A percentile compares a stretch with the other conserved stretches of the same genome.
These are phyloP conservation scores for Amphiduros pacificus DNA, from an alignment of 2,888 invertebrate genomes.

Conservation along the genomic window DNA sequence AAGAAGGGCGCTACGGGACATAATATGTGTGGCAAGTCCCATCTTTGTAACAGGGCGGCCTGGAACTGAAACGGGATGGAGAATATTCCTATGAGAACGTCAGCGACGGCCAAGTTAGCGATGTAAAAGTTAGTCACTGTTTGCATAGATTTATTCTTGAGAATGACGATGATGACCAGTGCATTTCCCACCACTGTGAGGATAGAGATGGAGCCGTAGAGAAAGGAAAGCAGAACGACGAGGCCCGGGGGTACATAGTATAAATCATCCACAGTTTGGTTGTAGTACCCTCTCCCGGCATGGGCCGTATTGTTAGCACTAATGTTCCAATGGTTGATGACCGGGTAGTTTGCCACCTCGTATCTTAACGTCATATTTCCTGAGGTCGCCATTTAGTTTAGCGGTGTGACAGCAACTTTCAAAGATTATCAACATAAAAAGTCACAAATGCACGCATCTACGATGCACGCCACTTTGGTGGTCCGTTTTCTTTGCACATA, in stretches of 20 bases:
- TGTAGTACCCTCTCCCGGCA: too few relatives aligned
- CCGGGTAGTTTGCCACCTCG: too few relatives aligned
- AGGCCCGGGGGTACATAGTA: slow-evolving; percentile 77
- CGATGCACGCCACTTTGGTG: too few relatives aligned
- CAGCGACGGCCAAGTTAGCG: slow-evolving; percentile 81
- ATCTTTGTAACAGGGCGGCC: slow-evolving; percentile 80
- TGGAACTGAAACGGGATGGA: slow-evolving; percentile 88
- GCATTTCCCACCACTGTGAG: slow-evolving; percentile 81
- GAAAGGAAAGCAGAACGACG: slow-evolving; percentile 73
- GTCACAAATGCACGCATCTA: too few relatives aligned
- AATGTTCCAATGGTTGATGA: too few relatives aligned
- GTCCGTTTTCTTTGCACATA: too few relatives aligned
- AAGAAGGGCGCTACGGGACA: slow-evolving; percentile 87
- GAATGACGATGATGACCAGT: slow-evolving; percentile 83
- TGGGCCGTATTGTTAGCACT: too few relatives aligned
- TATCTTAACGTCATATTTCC: too few relatives aligned
- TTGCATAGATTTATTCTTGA: slow-evolving; percentile 75
- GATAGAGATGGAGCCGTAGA: slow-evolving; percentile 81
- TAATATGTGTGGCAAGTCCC: slow-evolving; percentile 84
- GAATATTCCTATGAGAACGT: slow-evolving; percentile 83
- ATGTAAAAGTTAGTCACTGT: slow-evolving; percentile 84
- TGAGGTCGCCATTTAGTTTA: too few relatives aligned
- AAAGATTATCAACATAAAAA: too few relatives aligned
- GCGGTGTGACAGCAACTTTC: too few relatives aligned
- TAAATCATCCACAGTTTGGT: slow-evolving; percentile 58